These are phyloP conservation scores for Rhinoptilus africanus DNA, from an alignment of 2,113 vertebrate species.

Conservation along the genomic window DNA sequence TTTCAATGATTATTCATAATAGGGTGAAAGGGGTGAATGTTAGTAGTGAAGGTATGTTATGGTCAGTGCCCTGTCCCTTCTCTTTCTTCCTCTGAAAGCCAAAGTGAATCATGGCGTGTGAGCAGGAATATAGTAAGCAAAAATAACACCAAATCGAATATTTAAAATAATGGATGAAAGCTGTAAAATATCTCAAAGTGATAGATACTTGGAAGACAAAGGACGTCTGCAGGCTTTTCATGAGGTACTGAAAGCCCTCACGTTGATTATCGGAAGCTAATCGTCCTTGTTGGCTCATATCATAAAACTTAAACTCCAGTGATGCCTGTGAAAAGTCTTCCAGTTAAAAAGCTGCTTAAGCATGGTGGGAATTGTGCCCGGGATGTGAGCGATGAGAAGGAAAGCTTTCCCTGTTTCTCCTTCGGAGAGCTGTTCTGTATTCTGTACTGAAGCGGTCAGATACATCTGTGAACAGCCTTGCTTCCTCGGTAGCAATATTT, in stretches of 20 bases:
- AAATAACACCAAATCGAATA: neutral
- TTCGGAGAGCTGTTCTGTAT: neutral
- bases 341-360: neutral
- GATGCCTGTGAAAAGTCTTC: neutral
- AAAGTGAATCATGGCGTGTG: neutral
- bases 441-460: neutral
- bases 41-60: neutral
- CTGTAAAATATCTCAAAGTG: neutral
- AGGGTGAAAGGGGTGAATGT: neutral
- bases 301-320: neutral
- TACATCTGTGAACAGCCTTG: neutral
- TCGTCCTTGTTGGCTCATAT: neutral
- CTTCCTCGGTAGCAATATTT: neutral
- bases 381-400: neutral
- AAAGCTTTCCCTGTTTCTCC: neutral
- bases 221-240: neutral
- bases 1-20: neutral
- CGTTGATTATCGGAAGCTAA: neutral
- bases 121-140: neutral
- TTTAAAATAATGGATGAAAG: neutral
- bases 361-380: neutral
- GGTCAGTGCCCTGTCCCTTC: neutral
- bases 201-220: neutral
- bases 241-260: neutral
- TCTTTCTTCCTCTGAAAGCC: neutral